A percentile compares a stretch with the other conserved stretches of the same genome.
These are phyloP conservation scores for Pseudochaenichthys georgianus DNA, from an alignment of 2,797 vertebrate genomes.

Conservation along the genomic window DNA sequence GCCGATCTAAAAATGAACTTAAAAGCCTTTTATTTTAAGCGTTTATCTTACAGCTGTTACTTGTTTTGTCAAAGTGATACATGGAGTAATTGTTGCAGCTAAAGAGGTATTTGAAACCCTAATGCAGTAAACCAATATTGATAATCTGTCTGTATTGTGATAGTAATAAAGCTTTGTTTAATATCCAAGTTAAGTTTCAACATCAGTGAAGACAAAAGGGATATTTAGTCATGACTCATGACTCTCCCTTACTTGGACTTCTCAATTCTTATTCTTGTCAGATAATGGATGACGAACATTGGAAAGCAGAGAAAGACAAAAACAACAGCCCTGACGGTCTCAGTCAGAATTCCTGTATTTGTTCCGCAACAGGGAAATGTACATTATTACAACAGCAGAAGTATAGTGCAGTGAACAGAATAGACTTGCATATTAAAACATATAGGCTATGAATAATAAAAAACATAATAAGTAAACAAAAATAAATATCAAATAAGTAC, in stretches of 20 bases:
- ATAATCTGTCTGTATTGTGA: not conserved
- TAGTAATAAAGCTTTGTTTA: not conserved
- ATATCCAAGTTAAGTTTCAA: not conserved
- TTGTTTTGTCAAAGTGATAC: constrained; percentile 8
- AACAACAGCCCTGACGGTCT: not conserved
- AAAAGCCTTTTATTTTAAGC: not conserved
- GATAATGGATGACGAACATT: constrained; percentile 11
- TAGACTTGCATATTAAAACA: too few species aligned
- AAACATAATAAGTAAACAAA: too few species aligned
- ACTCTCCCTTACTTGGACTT: constrained; percentile 2
- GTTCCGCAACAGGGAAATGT: too few species aligned
- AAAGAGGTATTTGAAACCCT: not conserved
- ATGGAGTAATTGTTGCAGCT: not conserved
- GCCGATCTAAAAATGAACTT: not conserved
- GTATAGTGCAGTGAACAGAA: too few species aligned
- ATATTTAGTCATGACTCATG: not conserved
- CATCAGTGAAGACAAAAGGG: not conserved
- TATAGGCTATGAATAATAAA: too few species aligned
- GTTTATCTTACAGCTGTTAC: not conserved
- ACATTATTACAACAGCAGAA: too few species aligned
- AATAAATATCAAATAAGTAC: too few species aligned
- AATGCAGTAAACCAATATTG: not conserved
- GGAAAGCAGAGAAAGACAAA: constrained; percentile 9
- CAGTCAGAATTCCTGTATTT: too few species aligned
- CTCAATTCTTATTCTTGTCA: not conserved